Base-by-base conservation (phyloP, 1,140 invertebrate genomes). In the Anoplolepis gracilipes region DNA sequence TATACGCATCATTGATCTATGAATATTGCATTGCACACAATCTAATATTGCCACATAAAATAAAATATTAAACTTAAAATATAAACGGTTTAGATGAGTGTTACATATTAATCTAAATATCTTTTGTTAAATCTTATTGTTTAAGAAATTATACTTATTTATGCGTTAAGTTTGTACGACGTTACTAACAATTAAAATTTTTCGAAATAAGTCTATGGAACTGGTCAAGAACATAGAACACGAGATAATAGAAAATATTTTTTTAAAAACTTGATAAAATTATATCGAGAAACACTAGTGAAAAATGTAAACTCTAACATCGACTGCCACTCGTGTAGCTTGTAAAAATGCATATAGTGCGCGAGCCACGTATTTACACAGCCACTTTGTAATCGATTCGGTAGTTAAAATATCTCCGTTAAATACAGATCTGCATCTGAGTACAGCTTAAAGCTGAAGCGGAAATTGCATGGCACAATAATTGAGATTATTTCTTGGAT, bases 381-480 rank as follows among this genome's bases (percentile, higher is more conserved):
- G 46, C 64, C 82, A 88, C 6, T 59, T 53, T 55, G 30, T 42
- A 25, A 65, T 39, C 33, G 5, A 73, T 73, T 61, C 28, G 1
- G 36, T 22, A 72, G 7, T 85, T 53, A 78, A 69, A 67, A 75
- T 49, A 55, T 39, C 25, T 87, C 36, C 16, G n/a, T 67, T 49
- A 53, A 25, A 25, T 28, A 57, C 36, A 55, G n/a, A 64, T 70
- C 11, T 13, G 65, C 16, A 69, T 49, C 4, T 61, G 22, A n/a
- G 36, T 59, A 42, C 22, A 42, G 39, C 65, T 69, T 57, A 13
- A 25, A 75, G 55, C 55, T 55, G 33, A 76, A 84, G 25, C 30
- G 30, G 77, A 79, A 78, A 77, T 57, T 73, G 36, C 69, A 87
- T 89, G 73, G 85, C 88, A 89, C 88, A 84, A 53, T 75, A 84